A percentile compares a stretch with the other conserved stretches of the same genome.
Conservation (phyloP, 2,888 invertebrate species). For the Mesorhabditis spiculigera region DNA sequence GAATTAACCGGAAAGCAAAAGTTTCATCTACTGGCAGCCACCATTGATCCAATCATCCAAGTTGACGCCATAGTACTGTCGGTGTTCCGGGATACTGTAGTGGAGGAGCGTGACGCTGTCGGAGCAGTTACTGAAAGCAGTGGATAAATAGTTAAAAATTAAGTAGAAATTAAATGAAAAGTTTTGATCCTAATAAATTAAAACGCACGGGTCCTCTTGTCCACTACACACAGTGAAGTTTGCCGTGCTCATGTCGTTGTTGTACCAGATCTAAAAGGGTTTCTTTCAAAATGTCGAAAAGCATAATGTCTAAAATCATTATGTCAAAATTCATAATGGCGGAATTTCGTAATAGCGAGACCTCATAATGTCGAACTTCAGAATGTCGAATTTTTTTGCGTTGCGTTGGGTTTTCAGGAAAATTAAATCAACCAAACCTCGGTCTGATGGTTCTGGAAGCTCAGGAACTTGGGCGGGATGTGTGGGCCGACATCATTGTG, state of each 20-base stretch:
- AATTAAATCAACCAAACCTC: conserved; percentile 17
- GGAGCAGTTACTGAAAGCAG: neutral
- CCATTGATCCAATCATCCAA: neutral
- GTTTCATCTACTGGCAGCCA: neutral
- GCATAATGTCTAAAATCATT: too few relatives aligned
- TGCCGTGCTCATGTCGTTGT: conserved; percentile 38
- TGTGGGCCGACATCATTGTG: conserved; percentile 35
- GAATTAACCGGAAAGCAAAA: too few relatives aligned
- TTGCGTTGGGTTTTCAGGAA: neutral
- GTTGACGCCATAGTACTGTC: neutral
- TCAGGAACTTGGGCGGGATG: conserved; percentile 29
- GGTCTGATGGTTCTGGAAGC: conserved; percentile 31
- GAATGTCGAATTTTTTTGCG: neutral
- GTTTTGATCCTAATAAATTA: neutral
- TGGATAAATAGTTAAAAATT: neutral
- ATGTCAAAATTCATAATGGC: too few relatives aligned
- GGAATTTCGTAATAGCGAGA: too few relatives aligned
- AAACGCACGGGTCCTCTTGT: conserved; percentile 22
- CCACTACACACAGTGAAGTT: conserved; percentile 25
- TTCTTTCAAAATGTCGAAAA: neutral
- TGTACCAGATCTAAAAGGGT: conserved; percentile 29
- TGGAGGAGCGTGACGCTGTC: neutral
- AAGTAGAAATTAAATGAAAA: too few relatives aligned
- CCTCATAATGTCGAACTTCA: too few relatives aligned
- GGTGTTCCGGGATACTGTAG: neutral